Base-by-base conservation (phyloP, 2,113 vertebrate genomes). In the Erythrocercus mccallii region DNA sequence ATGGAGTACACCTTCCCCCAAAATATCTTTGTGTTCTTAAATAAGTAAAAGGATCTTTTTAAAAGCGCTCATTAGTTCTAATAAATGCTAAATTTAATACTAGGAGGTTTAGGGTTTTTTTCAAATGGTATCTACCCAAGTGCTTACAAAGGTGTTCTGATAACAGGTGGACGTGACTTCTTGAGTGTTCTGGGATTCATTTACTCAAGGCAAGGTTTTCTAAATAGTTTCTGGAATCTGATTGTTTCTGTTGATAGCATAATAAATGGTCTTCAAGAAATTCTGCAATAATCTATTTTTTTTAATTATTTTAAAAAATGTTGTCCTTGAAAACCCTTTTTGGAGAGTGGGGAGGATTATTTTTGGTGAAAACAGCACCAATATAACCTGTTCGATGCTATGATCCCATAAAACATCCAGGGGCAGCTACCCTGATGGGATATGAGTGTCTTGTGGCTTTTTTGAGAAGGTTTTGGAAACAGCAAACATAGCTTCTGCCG, bases 71-170 rank as follows among this genome's bases (percentile, higher is more conserved):
- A 37, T 22, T 30, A 24, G 18, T 25, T 31, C 33, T 47, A 19
- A 53, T 18, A 79, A 65, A n/a, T 72, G 42, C 15, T 28, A 4
- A 7, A 12, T 56, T 61, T 74, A 25, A 10, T 44, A 56, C 16
- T 19, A 10, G 11, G 9, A 19, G 7, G 6, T 8, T 35, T 61
- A 23, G 16, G 20, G 9, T 1, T 0, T 2, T 17, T 48, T 54
- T 23, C 0, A 14, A 21, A 54, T 40, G 2, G 17, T 47, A 16
- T 8, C 20, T 37, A 44, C 4, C 15, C 7, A 11, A 11, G 11
- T 44, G 23, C 28, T 50, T 68, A 22, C 35, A 56, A 33, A 69
- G 47, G 23, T 56, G 35, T 61, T 69, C 61, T 74, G 47, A 15
- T 61, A 73, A 37, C 35, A 48, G 40, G 23, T 38, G 18, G 27